A percentile compares a stretch with the other conserved stretches of the same genome.
Conservation (phyloP, 1,140 invertebrate genomes). For the Drosophila takahashii region DNA sequence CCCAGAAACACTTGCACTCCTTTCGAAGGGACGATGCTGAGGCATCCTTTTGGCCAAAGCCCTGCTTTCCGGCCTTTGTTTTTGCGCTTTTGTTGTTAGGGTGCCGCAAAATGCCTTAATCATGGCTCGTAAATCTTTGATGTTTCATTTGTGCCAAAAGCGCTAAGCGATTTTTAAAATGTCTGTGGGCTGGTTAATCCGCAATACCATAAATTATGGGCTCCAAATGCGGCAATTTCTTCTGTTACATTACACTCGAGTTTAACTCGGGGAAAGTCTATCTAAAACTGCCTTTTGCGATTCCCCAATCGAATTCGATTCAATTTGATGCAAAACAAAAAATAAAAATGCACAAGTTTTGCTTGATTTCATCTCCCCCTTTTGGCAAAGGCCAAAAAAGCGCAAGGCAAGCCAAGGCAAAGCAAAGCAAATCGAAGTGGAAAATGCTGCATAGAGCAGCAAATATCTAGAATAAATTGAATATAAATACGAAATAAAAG, state of each 20-base stretch:
- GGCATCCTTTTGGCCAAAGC: conserved; percentile 10
- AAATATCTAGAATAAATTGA: conserved; percentile 76
- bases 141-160: conserved; percentile 81
- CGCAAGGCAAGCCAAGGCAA: conserved; percentile 31
- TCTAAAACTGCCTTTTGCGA: conserved; percentile 11
- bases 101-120: conserved; percentile 74
- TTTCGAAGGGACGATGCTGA: conserved; percentile 7
- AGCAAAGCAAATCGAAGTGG: conserved; percentile 20
- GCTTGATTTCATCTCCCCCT: conserved; percentile 36
- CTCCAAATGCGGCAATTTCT: conserved; percentile 61
- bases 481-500: conserved; percentile 79
- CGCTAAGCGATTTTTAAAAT: conserved; percentile 80
- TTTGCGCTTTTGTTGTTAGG: conserved; percentile 32
- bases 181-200: conserved; percentile 31
- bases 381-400: conserved; percentile 27
- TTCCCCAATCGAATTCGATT: conserved; percentile 34
- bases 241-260: conserved; percentile 25
- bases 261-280: background rate
- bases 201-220: conserved; percentile 69
- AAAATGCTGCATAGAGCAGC: conserved; percentile 59
- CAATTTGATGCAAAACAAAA: conserved; percentile 43
- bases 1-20: conserved; percentile 53
- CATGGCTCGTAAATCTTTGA: conserved; percentile 83
- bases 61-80: conserved; percentile 44
- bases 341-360: conserved; percentile 43